Conservation (phyloP, 2,797 vertebrate genomes). For the Pangasius macronema region DNA sequence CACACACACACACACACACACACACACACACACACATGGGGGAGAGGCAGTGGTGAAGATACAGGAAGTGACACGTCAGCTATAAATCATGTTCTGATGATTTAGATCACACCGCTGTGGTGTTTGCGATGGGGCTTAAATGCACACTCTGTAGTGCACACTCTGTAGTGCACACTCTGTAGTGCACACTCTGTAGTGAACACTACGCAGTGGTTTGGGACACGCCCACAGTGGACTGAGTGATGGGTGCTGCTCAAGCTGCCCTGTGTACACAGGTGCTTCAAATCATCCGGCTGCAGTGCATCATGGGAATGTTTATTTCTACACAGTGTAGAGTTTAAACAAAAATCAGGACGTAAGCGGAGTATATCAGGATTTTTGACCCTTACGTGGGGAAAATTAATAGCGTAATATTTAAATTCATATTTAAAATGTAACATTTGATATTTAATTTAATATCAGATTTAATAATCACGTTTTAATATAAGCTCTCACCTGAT, state of each 20-base stretch:
- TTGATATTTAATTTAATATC: neutral
- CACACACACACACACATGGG: neutral
- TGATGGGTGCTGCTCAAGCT: neutral
- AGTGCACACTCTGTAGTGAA: neutral
- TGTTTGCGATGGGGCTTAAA: neutral
- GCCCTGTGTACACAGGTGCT: neutral
- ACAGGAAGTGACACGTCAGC: neutral
- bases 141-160: conserved; percentile 2
- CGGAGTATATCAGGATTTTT: neutral
- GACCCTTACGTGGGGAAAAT: neutral
- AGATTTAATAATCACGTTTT: neutral
- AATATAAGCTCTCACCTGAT: neutral
- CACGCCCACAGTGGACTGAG: neutral
- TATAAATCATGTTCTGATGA: neutral
- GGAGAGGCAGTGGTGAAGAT: neutral
- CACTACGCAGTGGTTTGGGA: neutral
- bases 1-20: neutral
- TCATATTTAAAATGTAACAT: neutral
- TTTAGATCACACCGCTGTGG: neutral
- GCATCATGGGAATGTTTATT: neutral
- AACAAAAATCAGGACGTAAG: neutral
- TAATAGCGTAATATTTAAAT: neutral
- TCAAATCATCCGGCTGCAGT: neutral
- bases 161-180: neutral
- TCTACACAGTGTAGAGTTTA: neutral